Base-by-base conservation (phyloP, 2,113 vertebrate species). In the Seriola aureovittata region DNA sequence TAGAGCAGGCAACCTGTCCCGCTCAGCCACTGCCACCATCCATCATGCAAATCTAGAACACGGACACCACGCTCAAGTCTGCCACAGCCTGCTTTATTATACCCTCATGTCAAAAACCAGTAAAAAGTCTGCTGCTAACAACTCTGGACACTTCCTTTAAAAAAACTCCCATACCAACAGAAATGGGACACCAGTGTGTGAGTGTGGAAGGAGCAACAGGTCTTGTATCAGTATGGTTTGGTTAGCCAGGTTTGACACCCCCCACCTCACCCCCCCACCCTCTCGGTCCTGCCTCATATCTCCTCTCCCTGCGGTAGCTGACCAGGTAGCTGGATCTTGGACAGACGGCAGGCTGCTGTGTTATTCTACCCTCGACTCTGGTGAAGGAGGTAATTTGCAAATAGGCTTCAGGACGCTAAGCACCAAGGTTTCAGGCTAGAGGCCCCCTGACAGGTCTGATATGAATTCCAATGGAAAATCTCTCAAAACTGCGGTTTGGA, bases 31-130 rank as follows among this genome's bases (percentile, higher is more conserved):
- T 48, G 75, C 85, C 81, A 81, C 88, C 92, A 96, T 96, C 93
- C 93, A 94, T 96, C 95, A 95, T 91, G 89, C 89, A 93, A 93
- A 96, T 93, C 77, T 89, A 78, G 89, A 91, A 68, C 87, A 70
- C 23, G 88, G 91, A 90, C 80, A 85, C 54, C 66, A 67, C 48
- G 25, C 66, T 88, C 80, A 74, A 77, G 87, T 78, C 85, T 66
- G 77, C 83, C 75, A 78, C 66, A 71, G 82, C 78, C 85, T 74
- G 82, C 81, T 90, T 86, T 88, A 90, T 87, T 90, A 82, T 59
- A 83, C 84, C 85, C 77, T 69, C 34, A 78, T 89, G 91, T 94
- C 88, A 90, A 78, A 87, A 91, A 80, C 25, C 75, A 66, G 85
- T 91, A 88, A 88, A 87, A 83, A 82, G 75, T 88, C 71, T 82